Percentiles rank a stretch among this genome's conserved stretches.
phyloP scores from a whole-genome alignment of 1,140 invertebrate genomes.

The Drosophila sproati region DNA sequence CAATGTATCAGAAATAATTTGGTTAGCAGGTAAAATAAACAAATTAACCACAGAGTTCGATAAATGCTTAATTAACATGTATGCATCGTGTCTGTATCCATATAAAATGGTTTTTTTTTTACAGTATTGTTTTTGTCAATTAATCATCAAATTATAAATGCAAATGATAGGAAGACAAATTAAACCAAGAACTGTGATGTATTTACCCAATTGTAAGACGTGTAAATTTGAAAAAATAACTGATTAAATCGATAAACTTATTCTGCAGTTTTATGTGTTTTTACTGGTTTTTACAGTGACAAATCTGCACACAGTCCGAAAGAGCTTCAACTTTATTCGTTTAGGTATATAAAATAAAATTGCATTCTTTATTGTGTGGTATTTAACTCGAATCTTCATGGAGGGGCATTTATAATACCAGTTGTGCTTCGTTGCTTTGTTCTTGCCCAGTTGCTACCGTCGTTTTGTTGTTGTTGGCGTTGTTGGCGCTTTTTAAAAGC shows the following conservation, averaged over 20 bases:
- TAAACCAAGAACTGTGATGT: not conserved
- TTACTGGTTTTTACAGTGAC: conserved; percentile 7
- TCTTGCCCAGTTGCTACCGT: conserved; percentile 27
- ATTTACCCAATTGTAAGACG: not conserved
- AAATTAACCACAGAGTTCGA: conserved; percentile 72
- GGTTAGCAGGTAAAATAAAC: conserved; percentile 81
- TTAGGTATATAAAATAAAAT: conserved; percentile 59
- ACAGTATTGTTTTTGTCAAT: conserved; percentile 22
- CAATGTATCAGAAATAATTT: conserved; percentile 78
- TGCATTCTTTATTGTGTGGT: conserved; percentile 55
- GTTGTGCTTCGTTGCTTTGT: conserved; percentile 50
- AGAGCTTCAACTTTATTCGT: conserved; percentile 29
- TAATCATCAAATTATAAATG: conserved; percentile 6
- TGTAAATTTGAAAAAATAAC: not conserved
- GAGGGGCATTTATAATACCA: conserved; percentile 55
- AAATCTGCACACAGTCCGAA: conserved; percentile 1
- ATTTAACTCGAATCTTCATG: conserved; percentile 13
- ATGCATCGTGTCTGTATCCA: not conserved
- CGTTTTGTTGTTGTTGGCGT: conserved; percentile 24
- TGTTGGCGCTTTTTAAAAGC: conserved; percentile 58
- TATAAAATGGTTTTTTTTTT: not conserved
- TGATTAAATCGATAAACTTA: too few species aligned
- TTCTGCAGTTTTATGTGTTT: not conserved
- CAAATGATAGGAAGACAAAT: conserved; percentile 4
- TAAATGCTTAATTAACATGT: conserved; percentile 51